Evolutionary conservation across 2,113 vertebrate species (phyloP).

Genomic region (Felis chaus): DNA sequence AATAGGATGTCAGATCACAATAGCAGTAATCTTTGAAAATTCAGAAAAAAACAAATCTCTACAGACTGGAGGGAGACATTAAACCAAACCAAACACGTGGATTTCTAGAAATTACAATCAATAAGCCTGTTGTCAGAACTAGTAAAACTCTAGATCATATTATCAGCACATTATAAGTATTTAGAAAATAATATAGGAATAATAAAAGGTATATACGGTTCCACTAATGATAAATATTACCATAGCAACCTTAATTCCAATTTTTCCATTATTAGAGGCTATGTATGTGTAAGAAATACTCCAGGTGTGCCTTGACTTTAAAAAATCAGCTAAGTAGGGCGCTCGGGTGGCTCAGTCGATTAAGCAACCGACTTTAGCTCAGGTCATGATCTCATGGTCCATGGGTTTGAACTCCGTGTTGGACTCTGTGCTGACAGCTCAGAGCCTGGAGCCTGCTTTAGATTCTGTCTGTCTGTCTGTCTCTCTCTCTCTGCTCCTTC

Average conservation of each 20-base stretch:
- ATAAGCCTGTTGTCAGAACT: background rate
- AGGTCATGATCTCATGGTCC: too few relatives aligned
- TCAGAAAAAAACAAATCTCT: background rate
- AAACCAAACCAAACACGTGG: background rate
- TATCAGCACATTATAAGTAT: background rate
- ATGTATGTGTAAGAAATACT: background rate
- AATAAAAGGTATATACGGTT: background rate
- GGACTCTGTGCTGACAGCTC: too few relatives aligned
- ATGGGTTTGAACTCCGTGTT: too few relatives aligned
- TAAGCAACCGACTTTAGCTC: too few relatives aligned
- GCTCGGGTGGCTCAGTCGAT: too few relatives aligned
- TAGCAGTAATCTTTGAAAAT: background rate
- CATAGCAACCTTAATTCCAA: background rate
- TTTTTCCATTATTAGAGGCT: background rate
- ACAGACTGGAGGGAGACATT: background rate
- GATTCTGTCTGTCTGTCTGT: too few relatives aligned
- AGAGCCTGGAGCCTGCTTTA: too few relatives aligned
- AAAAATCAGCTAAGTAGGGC: background rate
- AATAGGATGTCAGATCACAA: background rate
- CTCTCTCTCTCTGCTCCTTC: too few relatives aligned
- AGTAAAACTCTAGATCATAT: background rate
- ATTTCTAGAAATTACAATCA: background rate
- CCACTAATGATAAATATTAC: background rate
- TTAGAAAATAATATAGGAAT: background rate
- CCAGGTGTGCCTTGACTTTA: background rate